phyloP scores from a whole-genome alignment of 2,113 vertebrate genomes.

The Ictidomys tridecemlineatus region DNA sequence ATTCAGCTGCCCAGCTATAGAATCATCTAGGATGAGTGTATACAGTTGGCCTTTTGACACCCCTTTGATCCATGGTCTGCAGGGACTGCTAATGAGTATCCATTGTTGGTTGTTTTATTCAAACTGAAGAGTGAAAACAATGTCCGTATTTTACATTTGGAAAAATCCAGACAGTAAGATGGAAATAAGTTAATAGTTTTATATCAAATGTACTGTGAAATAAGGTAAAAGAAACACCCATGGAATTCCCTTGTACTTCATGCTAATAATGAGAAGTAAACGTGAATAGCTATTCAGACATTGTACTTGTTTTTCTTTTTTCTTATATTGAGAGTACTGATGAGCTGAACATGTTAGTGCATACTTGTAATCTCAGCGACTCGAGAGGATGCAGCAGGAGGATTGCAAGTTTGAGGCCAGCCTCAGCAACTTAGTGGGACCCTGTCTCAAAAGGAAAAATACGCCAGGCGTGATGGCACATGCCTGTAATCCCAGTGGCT shows the following conservation, averaged over 20 bases:
- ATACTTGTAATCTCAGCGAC: too few relatives aligned
- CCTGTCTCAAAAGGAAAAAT: too few relatives aligned
- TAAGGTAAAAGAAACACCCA: background rate
- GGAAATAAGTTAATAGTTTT: background rate
- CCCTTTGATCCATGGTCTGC: background rate
- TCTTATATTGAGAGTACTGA: background rate
- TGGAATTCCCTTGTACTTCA: background rate
- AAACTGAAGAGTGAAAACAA: background rate
- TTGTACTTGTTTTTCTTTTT: background rate
- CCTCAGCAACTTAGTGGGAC: too few relatives aligned
- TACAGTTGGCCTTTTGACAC: background rate
- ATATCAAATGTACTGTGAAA: background rate
- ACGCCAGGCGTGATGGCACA: too few relatives aligned
- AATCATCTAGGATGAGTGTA: background rate
- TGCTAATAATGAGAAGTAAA: background rate
- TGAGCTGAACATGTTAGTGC: too few relatives aligned
- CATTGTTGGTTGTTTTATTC: background rate
- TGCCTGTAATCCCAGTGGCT: too few relatives aligned
- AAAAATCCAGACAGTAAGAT: background rate
- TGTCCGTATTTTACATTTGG: background rate
- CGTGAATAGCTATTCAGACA: background rate
- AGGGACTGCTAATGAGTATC: background rate
- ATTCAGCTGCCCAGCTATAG: background rate
- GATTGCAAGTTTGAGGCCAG: too few relatives aligned
- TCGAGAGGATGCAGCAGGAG: too few relatives aligned